These are phyloP conservation scores for Magallana ariakensis DNA, from an alignment of 1,140 invertebrate genomes.

Conservation along the genomic window DNA sequence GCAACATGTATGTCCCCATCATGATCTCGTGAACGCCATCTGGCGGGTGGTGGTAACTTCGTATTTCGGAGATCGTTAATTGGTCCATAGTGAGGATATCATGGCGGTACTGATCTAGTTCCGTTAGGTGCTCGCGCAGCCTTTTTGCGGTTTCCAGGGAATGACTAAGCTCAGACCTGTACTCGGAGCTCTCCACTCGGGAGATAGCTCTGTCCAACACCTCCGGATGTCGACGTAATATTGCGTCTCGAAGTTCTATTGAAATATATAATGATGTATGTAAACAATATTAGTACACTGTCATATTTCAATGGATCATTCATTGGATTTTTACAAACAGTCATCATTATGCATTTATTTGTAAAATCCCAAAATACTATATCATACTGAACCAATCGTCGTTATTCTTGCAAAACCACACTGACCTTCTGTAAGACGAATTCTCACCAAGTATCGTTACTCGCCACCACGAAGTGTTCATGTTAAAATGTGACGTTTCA, in stretches of 20 bases:
- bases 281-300: too few species aligned
- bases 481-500: too few species aligned
- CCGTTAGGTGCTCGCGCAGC: constrained; percentile 66
- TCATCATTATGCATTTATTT: too few species aligned
- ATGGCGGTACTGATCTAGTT: constrained; percentile 63
- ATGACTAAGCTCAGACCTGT: constrained; percentile 60
- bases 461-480: too few species aligned
- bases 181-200: constrained; percentile 63
- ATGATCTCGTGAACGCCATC: constrained; percentile 71
- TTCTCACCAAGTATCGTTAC: too few species aligned
- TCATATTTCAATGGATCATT: too few species aligned
- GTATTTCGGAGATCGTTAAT: constrained; percentile 71
- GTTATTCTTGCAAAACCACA: too few species aligned
- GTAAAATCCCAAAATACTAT: too few species aligned
- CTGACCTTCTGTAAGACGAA: too few species aligned
- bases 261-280: neutral
- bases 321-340: too few species aligned
- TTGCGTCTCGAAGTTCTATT: constrained; percentile 73
- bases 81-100: constrained; percentile 70
- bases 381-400: too few species aligned
- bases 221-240: constrained; percentile 67
- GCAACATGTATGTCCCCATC: constrained; percentile 70
- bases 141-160: constrained; percentile 68
- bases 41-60: constrained; percentile 72
- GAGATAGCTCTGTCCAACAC: constrained; percentile 70